phyloP scores from a whole-genome alignment of 2,888 invertebrate species.

The Dicycla oo region DNA sequence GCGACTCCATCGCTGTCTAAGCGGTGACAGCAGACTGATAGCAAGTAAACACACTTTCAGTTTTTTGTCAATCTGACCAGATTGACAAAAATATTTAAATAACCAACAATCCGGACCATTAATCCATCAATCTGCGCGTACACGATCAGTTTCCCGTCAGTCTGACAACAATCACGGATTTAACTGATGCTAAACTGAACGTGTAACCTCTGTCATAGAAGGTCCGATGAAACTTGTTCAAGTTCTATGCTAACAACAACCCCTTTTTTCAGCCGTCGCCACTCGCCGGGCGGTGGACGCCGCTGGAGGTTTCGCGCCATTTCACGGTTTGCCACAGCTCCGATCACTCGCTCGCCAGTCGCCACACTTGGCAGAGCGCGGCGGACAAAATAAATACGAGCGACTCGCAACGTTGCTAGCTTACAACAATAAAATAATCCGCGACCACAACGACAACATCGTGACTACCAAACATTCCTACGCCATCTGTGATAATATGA shows the following conservation, averaged over 20 bases:
- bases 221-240: conserved; percentile 35
- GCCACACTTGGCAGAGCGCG: conserved; percentile 63
- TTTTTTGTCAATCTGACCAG: too few species aligned
- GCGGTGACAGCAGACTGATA: too few species aligned
- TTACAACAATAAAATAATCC: conserved; percentile 41
- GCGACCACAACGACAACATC: conserved; percentile 41
- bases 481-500: conserved; percentile 69
- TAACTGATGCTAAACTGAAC: too few species aligned
- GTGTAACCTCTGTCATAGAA: conserved; percentile 51
- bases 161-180: too few species aligned
- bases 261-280: conserved; percentile 61
- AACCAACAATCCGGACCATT: too few species aligned
- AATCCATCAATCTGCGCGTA: too few species aligned
- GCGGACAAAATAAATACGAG: conserved; percentile 47
- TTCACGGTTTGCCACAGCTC: conserved; percentile 40
- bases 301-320: conserved; percentile 63
- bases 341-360: conserved; percentile 62
- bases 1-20: too few species aligned
- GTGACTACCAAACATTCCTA: conserved; percentile 61
- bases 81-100: too few species aligned
- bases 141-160: too few species aligned
- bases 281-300: conserved; percentile 29
- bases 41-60: too few species aligned
- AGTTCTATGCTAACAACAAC: conserved; percentile 57
- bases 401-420: conserved; percentile 13